Evolutionary conservation across 2,113 vertebrate genomes (phyloP).

Genomic region (Ictalurus punctatus): DNA sequence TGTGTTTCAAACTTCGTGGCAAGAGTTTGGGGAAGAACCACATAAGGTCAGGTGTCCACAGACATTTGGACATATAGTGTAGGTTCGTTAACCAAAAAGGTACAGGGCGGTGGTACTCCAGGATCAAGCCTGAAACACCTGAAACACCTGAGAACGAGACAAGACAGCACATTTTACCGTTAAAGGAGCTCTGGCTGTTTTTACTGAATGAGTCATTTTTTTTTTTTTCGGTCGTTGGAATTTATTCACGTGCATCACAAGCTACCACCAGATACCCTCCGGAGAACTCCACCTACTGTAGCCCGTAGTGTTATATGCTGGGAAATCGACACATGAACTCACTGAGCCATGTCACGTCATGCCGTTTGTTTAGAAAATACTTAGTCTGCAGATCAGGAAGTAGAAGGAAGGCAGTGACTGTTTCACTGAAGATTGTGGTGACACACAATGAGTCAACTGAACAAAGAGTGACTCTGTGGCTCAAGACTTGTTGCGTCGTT

Average conservation of each 20-base stretch:
- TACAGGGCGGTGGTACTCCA: neutral
- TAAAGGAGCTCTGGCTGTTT: neutral
- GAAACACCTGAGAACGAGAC: neutral
- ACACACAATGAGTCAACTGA: neutral
- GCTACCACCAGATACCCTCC: neutral
- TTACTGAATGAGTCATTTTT: neutral
- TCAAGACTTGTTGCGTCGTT: neutral
- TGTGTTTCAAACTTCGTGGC: neutral
- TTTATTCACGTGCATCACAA: neutral
- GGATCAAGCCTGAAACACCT: neutral
- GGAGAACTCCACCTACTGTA: neutral
- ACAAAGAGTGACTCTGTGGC: neutral
- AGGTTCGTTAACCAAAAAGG: neutral
- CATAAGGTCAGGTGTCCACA: neutral
- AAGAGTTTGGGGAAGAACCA: neutral
- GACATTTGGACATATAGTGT: neutral
- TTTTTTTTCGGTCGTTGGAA: neutral
- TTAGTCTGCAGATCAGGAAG: constrained; percentile 2
- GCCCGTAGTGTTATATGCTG: neutral
- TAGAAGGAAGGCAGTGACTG: neutral
- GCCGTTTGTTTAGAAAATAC: neutral
- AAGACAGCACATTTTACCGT: neutral
- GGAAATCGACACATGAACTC: neutral
- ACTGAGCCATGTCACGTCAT: neutral
- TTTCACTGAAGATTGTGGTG: neutral